Evolutionary conservation across 2,888 invertebrate species (phyloP).

Genomic region (Eulithis testata): DNA sequence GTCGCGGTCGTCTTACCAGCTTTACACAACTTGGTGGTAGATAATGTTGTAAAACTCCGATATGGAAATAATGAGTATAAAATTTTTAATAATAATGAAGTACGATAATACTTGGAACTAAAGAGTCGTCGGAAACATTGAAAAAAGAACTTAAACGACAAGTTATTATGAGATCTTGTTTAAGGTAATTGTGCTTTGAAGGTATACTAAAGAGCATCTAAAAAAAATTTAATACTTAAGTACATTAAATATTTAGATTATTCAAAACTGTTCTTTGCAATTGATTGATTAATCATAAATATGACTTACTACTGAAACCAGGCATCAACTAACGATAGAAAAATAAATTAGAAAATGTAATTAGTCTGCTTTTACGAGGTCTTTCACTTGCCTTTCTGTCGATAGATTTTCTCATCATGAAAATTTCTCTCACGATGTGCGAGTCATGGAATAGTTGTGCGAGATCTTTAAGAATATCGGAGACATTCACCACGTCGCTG

Average conservation of each 20-base stretch:
- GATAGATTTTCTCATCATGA: slow-evolving; percentile 32
- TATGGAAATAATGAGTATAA: slow-evolving; percentile 13
- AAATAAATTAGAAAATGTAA: slow-evolving; percentile 30
- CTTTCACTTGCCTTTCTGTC: slow-evolving; percentile 22
- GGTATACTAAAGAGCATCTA: too few relatives aligned
- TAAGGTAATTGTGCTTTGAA: too few relatives aligned
- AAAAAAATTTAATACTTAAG: too few relatives aligned
- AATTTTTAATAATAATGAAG: slow-evolving; percentile 17
- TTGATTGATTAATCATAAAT: too few relatives aligned
- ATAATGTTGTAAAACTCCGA: slow-evolving; percentile 25
- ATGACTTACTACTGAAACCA: neutral
- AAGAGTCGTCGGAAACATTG: slow-evolving; percentile 2
- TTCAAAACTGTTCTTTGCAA: too few relatives aligned
- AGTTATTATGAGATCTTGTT: too few relatives aligned
- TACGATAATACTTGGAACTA: slow-evolving; percentile 5
- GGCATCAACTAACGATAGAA: slow-evolving; percentile 11
- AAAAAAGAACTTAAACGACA: neutral
- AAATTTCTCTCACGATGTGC: slow-evolving; percentile 32
- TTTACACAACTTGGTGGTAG: slow-evolving; percentile 45
- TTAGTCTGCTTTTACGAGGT: slow-evolving; percentile 31
- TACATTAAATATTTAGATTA: too few relatives aligned
- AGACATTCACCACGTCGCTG: neutral
- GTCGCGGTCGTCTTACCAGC: slow-evolving; percentile 57
- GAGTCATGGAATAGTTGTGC: slow-evolving; percentile 26
- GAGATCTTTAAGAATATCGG: slow-evolving; percentile 28